A percentile compares a stretch with the other conserved stretches of the same genome.
These are phyloP conservation scores for Lepus timidus DNA, from an alignment of 2,113 vertebrate species.

Conservation along the genomic window DNA sequence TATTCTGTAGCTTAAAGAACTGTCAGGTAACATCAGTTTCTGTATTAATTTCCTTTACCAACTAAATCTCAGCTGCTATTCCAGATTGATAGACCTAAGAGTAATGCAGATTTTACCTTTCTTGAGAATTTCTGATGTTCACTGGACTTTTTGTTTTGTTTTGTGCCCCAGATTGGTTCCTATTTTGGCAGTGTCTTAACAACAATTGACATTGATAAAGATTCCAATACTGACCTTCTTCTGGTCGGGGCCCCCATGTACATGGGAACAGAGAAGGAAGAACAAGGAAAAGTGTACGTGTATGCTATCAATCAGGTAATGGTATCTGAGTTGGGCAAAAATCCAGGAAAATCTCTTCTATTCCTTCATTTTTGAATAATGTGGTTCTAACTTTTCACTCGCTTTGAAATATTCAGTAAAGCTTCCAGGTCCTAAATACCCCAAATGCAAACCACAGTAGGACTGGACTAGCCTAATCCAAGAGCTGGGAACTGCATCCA, in stretches of 20 bases:
- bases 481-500: no score
- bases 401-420: neutral
- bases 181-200: constrained; percentile 97
- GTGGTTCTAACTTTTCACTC: neutral
- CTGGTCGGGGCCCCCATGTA: constrained; percentile 96
- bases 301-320: constrained; percentile 93
- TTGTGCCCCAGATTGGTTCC: constrained; percentile 93
- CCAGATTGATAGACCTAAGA: neutral
- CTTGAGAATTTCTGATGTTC: neutral
- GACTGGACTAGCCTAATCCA: no score
- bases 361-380: neutral
- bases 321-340: fast-evolving
- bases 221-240: constrained; percentile 94
- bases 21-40: neutral
- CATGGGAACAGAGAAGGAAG: constrained; percentile 96
- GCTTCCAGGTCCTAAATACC: neutral
- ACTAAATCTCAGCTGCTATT: neutral
- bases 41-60: neutral
- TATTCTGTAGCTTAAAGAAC: neutral
- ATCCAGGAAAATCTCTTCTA: neutral
- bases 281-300: constrained; percentile 97
- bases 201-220: constrained; percentile 92
- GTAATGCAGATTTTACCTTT: neutral
- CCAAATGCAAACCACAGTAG: no score
- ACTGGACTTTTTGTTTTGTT: neutral